Evolutionary conservation across 2,797 vertebrate genomes (phyloP), one percentile per base, ranked within the genome.

Genomic region (Pempheris klunzingeri): DNA sequence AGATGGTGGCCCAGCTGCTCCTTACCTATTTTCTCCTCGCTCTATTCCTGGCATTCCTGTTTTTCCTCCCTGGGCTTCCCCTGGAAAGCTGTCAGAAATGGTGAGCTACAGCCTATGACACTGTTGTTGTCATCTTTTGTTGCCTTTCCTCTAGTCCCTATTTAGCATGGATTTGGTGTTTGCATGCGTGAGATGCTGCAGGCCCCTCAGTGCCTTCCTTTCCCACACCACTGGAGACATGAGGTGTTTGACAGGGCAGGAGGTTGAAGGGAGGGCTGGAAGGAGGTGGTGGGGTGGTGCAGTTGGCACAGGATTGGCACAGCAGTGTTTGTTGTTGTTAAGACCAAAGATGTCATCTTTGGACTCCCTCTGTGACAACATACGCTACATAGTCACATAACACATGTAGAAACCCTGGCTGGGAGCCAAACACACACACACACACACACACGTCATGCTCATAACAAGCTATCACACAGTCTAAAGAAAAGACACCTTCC

Each of bases 1-100:
- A 86, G 66, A 88, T 46, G 13, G 28, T 63, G 53, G 55, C 67
- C 60, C 57, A 58, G 62, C 80, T 74, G 66, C 58, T 74, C 83
- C 80, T 82, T 87, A 90, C 83, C 85, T 90, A 78, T 85, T 83
- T 89, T 90, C 77, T 83, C 43, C 59, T 49, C 7, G 66, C 58
- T 80, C 90, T 92, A 92, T 92, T 94, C 80, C 88, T 92, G 87
- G 86, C 44, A 85, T 90, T 91, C 90, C 90, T 89, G 90, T 90
- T 92, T 88, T 87, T 74, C 72, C 80, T 77, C 68, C 46, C 20
- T 44, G 53, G 74, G 80, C 77, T 92, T 91, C 88, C 89, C 80
- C 81, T 90, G 81, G 80, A 88, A 90, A 85, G 71, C 61, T 86
- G 82, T 92, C 91, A 87, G 71, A 85, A 83, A 80, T 41, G 15